phyloP scores from a whole-genome alignment of 2,113 vertebrate species.

The Nyctibius bracteatus region DNA sequence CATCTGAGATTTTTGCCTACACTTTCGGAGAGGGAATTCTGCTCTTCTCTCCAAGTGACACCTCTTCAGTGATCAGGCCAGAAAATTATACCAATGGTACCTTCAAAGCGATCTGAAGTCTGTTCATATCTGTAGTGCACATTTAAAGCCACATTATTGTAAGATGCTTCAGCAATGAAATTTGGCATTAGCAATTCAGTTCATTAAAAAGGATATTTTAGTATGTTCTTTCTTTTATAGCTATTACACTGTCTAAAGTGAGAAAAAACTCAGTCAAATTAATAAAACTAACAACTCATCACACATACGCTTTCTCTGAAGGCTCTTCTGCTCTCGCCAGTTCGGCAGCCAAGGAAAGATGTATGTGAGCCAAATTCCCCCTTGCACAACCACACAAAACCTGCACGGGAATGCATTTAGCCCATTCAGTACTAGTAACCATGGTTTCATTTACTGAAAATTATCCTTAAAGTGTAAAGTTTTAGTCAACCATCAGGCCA shows the following conservation, averaged over 20 bases:
- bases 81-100: conserved; percentile 34
- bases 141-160: conserved; percentile 39
- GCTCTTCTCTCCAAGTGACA: background rate
- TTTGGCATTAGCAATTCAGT: conserved; percentile 38
- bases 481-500: background rate
- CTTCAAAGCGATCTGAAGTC: conserved; percentile 49
- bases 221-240: conserved; percentile 40
- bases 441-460: conserved; percentile 15
- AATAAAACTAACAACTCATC: conserved; percentile 46
- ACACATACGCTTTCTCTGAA: background rate
- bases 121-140: conserved; percentile 28
- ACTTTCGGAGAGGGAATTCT: background rate
- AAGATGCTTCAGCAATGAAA: conserved; percentile 45
- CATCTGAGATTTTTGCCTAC: background rate
- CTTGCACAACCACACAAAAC: background rate
- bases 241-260: conserved; percentile 12
- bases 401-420: background rate
- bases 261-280: conserved; percentile 45
- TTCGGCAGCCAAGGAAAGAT: background rate
- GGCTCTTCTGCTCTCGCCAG: background rate
- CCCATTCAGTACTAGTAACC: conserved; percentile 13
- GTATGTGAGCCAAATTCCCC: conserved; percentile 2
- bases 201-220: conserved; percentile 55
- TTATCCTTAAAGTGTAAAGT: background rate
- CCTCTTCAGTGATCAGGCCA: conserved; percentile 9